Conservation (phyloP, 2,888 invertebrate genomes). For the Psylliodes chrysocephalus region DNA sequence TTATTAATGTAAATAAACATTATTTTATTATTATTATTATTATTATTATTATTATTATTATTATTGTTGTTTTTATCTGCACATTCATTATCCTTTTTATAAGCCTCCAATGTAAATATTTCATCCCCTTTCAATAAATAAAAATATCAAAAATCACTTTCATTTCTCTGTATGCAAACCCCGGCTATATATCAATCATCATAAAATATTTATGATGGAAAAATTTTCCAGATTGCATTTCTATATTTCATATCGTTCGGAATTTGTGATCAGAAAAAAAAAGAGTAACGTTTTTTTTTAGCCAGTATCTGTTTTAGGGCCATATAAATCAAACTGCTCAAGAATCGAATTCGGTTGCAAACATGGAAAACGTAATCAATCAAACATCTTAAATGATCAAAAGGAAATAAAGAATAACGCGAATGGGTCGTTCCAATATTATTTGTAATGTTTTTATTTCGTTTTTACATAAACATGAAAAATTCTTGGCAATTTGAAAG, state of each 20-base stretch:
- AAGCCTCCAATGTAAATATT: neutral
- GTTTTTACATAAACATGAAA: too few relatives aligned
- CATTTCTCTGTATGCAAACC: neutral
- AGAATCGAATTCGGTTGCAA: constrained; percentile 6
- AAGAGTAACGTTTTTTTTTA: constrained; percentile 1
- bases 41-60: too few relatives aligned
- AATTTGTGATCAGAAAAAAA: neutral
- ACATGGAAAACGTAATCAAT: constrained; percentile 19
- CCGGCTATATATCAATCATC: constrained; percentile 18
- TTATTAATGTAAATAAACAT: too few relatives aligned
- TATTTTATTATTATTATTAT: too few relatives aligned
- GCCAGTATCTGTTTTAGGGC: neutral
- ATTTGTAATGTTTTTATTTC: too few relatives aligned
- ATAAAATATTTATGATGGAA: constrained; percentile 19
- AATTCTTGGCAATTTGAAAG: too few relatives aligned
- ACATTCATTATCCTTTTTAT: too few relatives aligned
- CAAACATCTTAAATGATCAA: neutral
- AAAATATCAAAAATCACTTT: neutral
- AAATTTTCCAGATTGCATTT: constrained; percentile 23
- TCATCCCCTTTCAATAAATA: constrained; percentile 3
- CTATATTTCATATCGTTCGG: constrained; percentile 13
- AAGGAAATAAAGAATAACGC: neutral
- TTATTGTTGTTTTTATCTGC: too few relatives aligned
- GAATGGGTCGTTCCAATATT: too few relatives aligned
- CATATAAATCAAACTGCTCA: constrained; percentile 23